phyloP scores from a whole-genome alignment of 2,797 vertebrate species.

The Brotogeris chrysoptera region DNA sequence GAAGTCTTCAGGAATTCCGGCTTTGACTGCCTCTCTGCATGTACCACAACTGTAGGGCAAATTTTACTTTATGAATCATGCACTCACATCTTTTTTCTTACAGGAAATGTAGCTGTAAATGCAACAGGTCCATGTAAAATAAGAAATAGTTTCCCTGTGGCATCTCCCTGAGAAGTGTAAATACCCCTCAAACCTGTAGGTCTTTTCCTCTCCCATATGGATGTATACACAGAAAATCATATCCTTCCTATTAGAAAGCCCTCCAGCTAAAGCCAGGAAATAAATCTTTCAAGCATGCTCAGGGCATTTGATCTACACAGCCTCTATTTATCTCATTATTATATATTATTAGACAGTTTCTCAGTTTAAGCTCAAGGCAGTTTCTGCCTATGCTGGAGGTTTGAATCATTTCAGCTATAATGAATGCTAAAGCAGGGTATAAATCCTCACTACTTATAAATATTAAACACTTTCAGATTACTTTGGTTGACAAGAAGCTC shows the following conservation, averaged over 20 bases:
- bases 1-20: background rate
- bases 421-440: background rate
- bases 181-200: background rate
- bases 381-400: background rate
- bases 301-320: background rate
- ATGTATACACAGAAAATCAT: background rate
- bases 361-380: background rate
- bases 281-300: conserved; percentile 4
- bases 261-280: background rate
- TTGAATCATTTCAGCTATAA: background rate
- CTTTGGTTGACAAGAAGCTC: background rate
- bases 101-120: conserved; percentile 21
- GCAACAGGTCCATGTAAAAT: background rate
- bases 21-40: background rate
- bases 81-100: background rate
- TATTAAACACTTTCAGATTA: background rate
- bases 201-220: background rate
- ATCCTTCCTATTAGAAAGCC: background rate
- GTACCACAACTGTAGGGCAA: background rate
- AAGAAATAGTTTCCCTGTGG: background rate
- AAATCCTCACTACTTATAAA: background rate
- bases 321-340: background rate
- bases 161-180: background rate
- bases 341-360: background rate
- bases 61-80: background rate